A percentile compares a stretch with the other conserved stretches of the same genome.
Evolutionary conservation across 2,113 vertebrate species (phyloP).

Genomic region (Dipodomys stephensi): DNA sequence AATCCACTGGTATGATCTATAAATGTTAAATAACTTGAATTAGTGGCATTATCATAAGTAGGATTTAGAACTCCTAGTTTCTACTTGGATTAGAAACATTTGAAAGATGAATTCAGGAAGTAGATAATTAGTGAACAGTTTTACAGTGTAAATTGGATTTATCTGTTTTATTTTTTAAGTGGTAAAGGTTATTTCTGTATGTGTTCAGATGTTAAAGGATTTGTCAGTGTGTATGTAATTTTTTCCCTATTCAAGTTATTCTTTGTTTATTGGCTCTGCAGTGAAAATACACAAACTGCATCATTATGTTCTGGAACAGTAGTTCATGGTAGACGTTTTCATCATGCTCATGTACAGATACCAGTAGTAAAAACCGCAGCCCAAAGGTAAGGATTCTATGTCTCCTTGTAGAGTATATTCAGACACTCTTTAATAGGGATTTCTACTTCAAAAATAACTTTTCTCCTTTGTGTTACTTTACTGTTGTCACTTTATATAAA

Average conservation of each 20-base stretch:
- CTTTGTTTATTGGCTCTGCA: constrained; percentile 80
- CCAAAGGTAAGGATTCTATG: constrained; percentile 90
- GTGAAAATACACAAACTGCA: constrained; percentile 89
- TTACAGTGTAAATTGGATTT: not conserved
- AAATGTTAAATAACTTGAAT: constrained; percentile 19
- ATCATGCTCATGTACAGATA: constrained; percentile 90
- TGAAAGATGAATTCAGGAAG: constrained; percentile 34
- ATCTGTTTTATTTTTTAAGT: not conserved
- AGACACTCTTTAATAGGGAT: not conserved
- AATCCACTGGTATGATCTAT: not conserved
- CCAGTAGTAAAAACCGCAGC: constrained; percentile 90
- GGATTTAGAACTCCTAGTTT: constrained; percentile 45
- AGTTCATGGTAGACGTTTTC: constrained; percentile 93
- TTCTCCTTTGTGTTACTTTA: constrained; percentile 1
- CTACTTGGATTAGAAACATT: constrained; percentile 21
- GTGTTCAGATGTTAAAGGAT: constrained; percentile 35
- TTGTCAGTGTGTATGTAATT: not conserved
- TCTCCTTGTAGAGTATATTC: not conserved
- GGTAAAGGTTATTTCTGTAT: not conserved
- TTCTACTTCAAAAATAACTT: constrained; percentile 8
- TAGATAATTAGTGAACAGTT: not conserved
- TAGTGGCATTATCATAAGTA: not conserved
- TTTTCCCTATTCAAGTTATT: constrained; percentile 41
- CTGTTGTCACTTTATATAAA: not conserved
- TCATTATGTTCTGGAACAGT: constrained; percentile 89